Percentiles rank a stretch among this genome's conserved stretches.
phyloP scores from a whole-genome alignment of 2,888 invertebrate species.

The Meloe dianella region DNA sequence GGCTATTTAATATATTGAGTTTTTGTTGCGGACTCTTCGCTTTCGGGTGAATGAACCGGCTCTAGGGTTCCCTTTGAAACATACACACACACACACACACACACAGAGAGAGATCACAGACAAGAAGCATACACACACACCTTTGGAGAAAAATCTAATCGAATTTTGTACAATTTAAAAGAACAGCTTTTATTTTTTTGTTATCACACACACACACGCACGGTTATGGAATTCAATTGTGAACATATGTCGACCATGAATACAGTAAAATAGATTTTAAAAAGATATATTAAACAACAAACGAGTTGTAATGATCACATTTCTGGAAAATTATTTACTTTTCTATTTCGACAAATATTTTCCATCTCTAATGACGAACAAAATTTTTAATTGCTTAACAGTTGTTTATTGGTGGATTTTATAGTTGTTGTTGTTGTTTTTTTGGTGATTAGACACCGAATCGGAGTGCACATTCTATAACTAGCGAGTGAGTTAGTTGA shows the following conservation, averaged over 20 bases:
- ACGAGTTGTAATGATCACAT: background rate
- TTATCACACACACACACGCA: background rate
- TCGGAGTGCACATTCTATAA: too few relatives aligned
- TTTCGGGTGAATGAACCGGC: slow-evolving; percentile 50
- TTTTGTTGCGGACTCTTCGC: slow-evolving; percentile 45
- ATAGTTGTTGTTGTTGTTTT: too few relatives aligned
- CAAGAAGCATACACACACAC: background rate
- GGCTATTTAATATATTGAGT: slow-evolving; percentile 52
- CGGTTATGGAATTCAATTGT: background rate
- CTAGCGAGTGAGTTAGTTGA: too few relatives aligned
- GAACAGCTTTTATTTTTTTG: background rate
- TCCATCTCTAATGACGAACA: too few relatives aligned
- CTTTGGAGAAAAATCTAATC: background rate
- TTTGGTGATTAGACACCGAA: slow-evolving; percentile 15
- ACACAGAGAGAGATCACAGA: background rate
- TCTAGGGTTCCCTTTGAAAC: slow-evolving; percentile 44
- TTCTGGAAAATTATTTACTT: background rate
- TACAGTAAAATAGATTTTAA: background rate
- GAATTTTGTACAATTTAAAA: too few relatives aligned
- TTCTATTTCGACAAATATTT: too few relatives aligned
- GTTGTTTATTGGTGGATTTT: slow-evolving; percentile 14
- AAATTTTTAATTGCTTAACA: background rate
- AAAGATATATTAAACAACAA: background rate
- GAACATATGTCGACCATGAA: slow-evolving; percentile 4
- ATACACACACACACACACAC: slow-evolving; percentile 17